Conservation (phyloP, 53 echinoderm and acorn worm genomes). For the Zoroaster sp. region DNA sequence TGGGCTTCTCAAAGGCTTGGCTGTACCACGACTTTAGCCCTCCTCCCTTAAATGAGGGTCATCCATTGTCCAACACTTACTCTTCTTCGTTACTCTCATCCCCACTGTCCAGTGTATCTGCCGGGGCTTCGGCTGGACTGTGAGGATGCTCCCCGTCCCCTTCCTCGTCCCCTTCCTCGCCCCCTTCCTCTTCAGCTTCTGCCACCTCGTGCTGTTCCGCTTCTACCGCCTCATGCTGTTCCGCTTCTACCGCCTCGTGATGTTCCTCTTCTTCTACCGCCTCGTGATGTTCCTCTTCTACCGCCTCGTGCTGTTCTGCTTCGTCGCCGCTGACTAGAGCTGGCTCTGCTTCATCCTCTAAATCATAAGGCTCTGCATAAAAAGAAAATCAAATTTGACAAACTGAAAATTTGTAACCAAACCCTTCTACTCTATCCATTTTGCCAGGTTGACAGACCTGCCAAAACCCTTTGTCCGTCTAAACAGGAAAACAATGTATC, state of each 20-base stretch:
- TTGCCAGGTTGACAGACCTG: too few species aligned
- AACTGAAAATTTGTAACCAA: background rate
- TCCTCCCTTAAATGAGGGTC: background rate
- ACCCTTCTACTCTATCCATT: too few species aligned
- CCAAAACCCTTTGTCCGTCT: too few species aligned
- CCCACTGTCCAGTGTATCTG: slow-evolving; percentile 68
- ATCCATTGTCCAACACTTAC: slow-evolving; percentile 50
- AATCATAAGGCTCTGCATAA: slow-evolving; percentile 9
- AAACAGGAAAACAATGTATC: too few species aligned
- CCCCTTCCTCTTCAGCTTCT: background rate
- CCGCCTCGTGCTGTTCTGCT: slow-evolving; percentile 27
- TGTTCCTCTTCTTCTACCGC: slow-evolving; percentile 2
- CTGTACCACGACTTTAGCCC: background rate
- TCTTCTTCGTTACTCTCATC: slow-evolving; percentile 91
- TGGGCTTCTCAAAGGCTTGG: too few species aligned
- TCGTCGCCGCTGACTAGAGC: background rate
- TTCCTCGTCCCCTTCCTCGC: slow-evolving; percentile 1
- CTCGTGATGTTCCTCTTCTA: background rate
- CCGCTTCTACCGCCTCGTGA: slow-evolving; percentile 1
- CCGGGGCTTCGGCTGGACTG: slow-evolving; percentile 25
- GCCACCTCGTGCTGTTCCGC: background rate
- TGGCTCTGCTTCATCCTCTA: background rate
- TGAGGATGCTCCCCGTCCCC: slow-evolving; percentile 12
- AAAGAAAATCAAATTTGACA: background rate
- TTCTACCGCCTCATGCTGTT: slow-evolving; percentile 6